Evolutionary conservation across 2,888 invertebrate genomes (phyloP), one percentile per base, ranked within the genome.

Genomic region (Erpobdella octoculata): DNA sequence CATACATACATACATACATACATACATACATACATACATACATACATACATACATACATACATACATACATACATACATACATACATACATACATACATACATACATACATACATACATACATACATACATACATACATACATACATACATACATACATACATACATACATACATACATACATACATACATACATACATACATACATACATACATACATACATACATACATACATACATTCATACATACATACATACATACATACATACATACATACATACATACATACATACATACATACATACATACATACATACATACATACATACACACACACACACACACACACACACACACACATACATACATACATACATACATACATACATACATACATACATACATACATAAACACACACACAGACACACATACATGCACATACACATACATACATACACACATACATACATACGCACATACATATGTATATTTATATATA

Each of bases 61-160:
- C 62, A 36, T 33, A 36, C 70, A 36, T n/a, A 59, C 70, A 70
- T 33, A 59, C 70, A 70, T 33, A 36, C 62, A 70, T 9, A 35
- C 70, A 70, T n/a, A 59, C 62, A 70, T 37, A 46, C 62, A 72
- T 58, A 62, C 65, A 70, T 59, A 64, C 62, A 72, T 58, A 70
- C 48, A 72, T 70, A 72, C 65, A 71, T 70, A 72, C 62, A 73
- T 65, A 72, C 62, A 72, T 70, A 72, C 62, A 71, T 70, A 72
- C 62, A 72, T 53, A 72, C 61, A 72, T 38, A 70, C 68, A 73
- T 21, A 73, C 71, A 73, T 21, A 73, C 71, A 73, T 59, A 71
- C 53, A 71, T 59, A 68, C 64, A 71, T 46, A 71, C 58, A 71
- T 65, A 68, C 67, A 69, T 33, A 71, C 61, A 68, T 65, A 71